phyloP scores from a whole-genome alignment of 2,113 vertebrate species.

The Pheucticus melanocephalus region DNA sequence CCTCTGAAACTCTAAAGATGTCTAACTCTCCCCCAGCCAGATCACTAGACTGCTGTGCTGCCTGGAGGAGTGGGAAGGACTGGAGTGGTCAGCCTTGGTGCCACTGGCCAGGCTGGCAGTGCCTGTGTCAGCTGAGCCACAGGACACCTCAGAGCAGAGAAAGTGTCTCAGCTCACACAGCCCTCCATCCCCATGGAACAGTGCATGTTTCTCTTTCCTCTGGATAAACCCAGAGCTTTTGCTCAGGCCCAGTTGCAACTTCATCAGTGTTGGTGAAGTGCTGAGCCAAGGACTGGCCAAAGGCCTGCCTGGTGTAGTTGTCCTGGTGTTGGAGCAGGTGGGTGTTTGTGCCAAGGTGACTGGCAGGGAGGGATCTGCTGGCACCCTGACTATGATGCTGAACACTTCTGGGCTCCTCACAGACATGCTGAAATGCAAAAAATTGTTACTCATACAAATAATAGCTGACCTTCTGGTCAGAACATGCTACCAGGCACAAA shows the following conservation, averaged over 20 bases:
- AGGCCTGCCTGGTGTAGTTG: neutral
- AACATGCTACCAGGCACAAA: neutral
- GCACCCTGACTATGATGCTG: neutral
- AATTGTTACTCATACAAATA: neutral
- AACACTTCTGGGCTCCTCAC: neutral
- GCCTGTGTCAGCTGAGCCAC: neutral
- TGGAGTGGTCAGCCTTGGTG: neutral
- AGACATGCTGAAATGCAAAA: neutral
- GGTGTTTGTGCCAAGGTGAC: accelerated
- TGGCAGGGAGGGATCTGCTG: neutral
- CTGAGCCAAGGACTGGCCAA: accelerated
- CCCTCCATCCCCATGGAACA: neutral
- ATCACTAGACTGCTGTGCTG: neutral
- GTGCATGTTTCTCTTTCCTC: neutral
- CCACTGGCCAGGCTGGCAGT: neutral
- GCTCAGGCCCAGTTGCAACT: neutral
- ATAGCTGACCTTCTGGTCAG: neutral
- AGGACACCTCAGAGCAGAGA: neutral
- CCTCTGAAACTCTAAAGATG: neutral
- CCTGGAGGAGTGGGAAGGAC: neutral
- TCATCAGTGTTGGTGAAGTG: neutral
- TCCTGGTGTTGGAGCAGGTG: accelerated
- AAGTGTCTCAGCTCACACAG: neutral
- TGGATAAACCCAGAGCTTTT: neutral
- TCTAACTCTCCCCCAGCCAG: neutral